Percentiles rank a stretch among this genome's conserved stretches.
phyloP scores from a whole-genome alignment of 64 coral and sea anemone species.

The Dendrophyllia cribrosa region DNA sequence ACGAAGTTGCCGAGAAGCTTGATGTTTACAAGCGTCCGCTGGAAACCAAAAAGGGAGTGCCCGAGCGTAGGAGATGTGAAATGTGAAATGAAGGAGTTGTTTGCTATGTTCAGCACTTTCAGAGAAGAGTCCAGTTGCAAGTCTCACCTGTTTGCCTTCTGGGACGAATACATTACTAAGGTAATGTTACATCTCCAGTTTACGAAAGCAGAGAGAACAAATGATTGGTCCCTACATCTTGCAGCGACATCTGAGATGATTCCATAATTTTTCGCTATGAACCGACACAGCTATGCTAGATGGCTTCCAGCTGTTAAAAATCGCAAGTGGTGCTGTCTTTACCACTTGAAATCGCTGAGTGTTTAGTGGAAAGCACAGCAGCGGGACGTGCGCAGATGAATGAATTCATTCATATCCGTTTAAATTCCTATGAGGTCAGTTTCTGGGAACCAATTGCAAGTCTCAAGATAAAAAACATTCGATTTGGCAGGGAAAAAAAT shows the following conservation, averaged over 20 bases:
- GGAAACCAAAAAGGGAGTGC: neutral
- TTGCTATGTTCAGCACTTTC: neutral
- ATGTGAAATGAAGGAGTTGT: neutral
- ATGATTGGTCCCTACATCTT: constrained; percentile 36
- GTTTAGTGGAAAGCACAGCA: neutral
- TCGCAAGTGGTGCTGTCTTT: constrained; percentile 44
- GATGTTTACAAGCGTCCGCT: neutral
- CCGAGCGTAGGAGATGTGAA: neutral
- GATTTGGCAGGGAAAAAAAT: too few species aligned
- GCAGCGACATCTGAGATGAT: constrained; percentile 22
- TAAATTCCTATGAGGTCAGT: neutral
- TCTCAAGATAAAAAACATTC: neutral
- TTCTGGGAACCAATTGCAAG: constrained; percentile 44
- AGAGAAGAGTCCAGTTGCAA: neutral
- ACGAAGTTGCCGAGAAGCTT: neutral
- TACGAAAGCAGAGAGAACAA: neutral
- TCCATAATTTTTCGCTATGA: constrained; percentile 38
- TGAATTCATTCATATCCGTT: neutral
- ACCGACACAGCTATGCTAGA: constrained; percentile 4
- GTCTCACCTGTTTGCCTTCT: constrained; percentile 55
- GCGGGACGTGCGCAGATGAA: neutral
- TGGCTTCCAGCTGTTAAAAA: constrained; percentile 52
- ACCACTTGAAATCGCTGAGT: constrained; percentile 2
- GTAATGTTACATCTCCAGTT: constrained; percentile 22
- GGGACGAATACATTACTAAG: constrained; percentile 33